Base-by-base conservation (phyloP, 2,888 invertebrate genomes). In the Helicoverpa assulta region DNA sequence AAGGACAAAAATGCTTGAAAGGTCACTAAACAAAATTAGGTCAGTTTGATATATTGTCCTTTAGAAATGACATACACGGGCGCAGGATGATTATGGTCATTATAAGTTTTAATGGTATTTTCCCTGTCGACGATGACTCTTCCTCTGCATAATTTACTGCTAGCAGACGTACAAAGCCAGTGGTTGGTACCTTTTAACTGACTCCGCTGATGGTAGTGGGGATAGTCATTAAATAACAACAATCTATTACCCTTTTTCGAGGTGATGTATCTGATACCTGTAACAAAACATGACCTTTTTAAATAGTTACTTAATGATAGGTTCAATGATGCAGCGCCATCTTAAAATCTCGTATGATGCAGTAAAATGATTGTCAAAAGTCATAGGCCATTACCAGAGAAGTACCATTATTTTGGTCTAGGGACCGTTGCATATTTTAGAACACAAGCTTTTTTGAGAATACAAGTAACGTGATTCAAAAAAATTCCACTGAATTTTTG, bases 21-120 rank as follows among this genome's bases (percentile, higher is more conserved):
- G 6, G 33, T 33, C 10, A 33, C 10, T 16, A 6, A 14, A 16
- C 19, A 43, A n/a, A 18, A 29, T 56, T 52, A 64, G 6, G 43
- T 0, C 19, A 40, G 6, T 60, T 51, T 80, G 29, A 65, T 53
- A 54, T 69, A 73, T 52, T 66, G 47, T 19, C 74, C 70, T 26
- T 74, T 21, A 26, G 14, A 33, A 26, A 63, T 29, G 26, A 55
- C 26, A 68, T 61, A 76, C 29, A 19, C 16, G 1, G 68, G 61
- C 3, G 78, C 52, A 2, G 66, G 54, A 55, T 81, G 82, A 12
- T 55, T 81, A 16, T 81, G 81, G 2, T 59, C 26, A 5, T 61
- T 65, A 8, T 19, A 26, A 2, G 18, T 57, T 6, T 71, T 12
- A 3, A 70, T 59, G 0, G 16, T 59, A 18, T 70, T 58, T 26